These are phyloP conservation scores for Lithobates sylvaticus DNA, from an alignment of 2,797 vertebrate species.

Conservation along the genomic window DNA sequence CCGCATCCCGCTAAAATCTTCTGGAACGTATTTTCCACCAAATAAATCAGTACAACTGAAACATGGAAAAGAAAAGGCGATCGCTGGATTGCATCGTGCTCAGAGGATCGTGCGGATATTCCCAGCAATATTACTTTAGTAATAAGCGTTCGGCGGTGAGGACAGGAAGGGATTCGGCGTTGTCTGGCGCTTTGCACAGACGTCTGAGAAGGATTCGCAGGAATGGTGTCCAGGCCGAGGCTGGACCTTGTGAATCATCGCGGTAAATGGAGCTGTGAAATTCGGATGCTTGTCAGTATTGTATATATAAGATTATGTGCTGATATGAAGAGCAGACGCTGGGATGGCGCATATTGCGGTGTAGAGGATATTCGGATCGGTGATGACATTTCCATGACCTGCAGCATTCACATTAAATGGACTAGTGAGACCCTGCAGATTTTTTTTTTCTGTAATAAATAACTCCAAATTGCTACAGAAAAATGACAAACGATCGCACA, in stretches of 20 bases:
- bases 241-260: background rate
- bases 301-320: background rate
- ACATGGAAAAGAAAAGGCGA: background rate
- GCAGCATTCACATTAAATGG: background rate
- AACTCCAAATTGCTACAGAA: background rate
- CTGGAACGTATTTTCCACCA: conserved; percentile 17
- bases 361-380: background rate
- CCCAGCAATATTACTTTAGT: background rate
- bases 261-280: background rate
- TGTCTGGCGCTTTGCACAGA: background rate
- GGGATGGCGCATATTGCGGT: background rate
- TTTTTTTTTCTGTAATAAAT: background rate
- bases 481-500: too few relatives aligned
- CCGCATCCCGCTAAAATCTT: background rate
- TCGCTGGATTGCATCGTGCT: background rate
- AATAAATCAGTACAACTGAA: conserved; percentile 21
- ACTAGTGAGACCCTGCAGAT: too few relatives aligned
- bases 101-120: background rate
- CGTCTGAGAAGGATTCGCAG: background rate
- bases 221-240: background rate
- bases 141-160: background rate
- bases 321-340: background rate
- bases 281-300: background rate
- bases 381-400: background rate
- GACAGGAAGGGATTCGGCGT: background rate